Base-by-base conservation (phyloP, 2,888 invertebrate species). In the Lymantria dispar region DNA sequence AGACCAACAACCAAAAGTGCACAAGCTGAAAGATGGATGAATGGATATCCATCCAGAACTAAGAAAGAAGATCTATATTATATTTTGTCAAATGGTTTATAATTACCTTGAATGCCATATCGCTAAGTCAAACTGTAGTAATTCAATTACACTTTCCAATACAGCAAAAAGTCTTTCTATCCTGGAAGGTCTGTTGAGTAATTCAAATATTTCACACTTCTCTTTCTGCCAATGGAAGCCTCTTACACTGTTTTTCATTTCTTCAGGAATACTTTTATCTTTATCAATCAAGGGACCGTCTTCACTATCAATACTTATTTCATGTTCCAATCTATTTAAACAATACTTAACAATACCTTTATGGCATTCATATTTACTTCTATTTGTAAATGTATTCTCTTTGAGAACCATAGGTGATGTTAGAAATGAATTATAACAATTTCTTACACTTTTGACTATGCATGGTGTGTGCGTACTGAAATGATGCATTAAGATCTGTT, bases 61-160 rank as follows among this genome's bases (percentile, higher is more conserved):
- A 5, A 22, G 5, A 22, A 22, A 22, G 22, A 22, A 3, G 5
- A 22, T 22, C 2, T 22, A 22, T n/a, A 22, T 22, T 22, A 22
- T 22, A 5, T 22, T 22, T 22, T 22, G 22, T 3, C n/a, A 36
- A 36, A 7, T 36, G 2, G 36, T 11, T 7, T 3, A 22, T 22
- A 1, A 7, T 57, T 84, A 92, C 84, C 92, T 91, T 52, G 87
- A 75, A 64, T 92, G 83, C 93, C 93, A 93, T 68, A 92, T 88
- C 2, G 88, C 85, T 47, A 93, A 82, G 77, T 94, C 93, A 73
- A 81, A 84, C 70, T 93, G 93, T 48, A 94, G 66, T 36, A 93
- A 72, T 71, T 93, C 90, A 50, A 92, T 78, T 1, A 93, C 54
- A 60, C 90, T 83, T 54, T 92, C 85, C 14, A 94, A 64, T 7